Evolutionary conservation across 37 sponge, comb jelly and placozoan genomes (phyloP).

Genomic region (Theonella swinhoei): DNA sequence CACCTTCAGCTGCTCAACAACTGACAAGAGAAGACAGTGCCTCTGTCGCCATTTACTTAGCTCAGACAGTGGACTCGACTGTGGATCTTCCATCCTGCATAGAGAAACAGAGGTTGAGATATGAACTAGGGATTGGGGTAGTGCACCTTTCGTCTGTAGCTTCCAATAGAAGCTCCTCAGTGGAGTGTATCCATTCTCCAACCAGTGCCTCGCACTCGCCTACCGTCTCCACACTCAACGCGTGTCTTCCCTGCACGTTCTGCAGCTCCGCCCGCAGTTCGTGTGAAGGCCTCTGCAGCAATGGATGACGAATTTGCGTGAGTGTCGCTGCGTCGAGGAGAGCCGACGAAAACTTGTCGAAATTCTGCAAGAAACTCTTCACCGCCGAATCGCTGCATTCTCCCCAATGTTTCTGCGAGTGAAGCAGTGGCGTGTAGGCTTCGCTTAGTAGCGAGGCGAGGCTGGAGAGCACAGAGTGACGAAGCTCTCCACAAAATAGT

Average conservation of each 20-base stretch:
- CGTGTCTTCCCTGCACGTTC: neutral
- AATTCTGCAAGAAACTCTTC: conserved; percentile 50
- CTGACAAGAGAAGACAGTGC: conserved; percentile 59
- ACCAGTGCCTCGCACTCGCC: conserved; percentile 77
- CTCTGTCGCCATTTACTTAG: conserved; percentile 82
- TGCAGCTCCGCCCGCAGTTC: conserved; percentile 14
- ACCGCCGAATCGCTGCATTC: conserved; percentile 59
- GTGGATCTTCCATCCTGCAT: conserved; percentile 55
- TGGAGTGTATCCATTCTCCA: conserved; percentile 78
- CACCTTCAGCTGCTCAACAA: conserved; percentile 88
- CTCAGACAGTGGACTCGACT: conserved; percentile 73
- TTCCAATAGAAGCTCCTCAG: conserved; percentile 78
- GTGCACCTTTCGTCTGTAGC: conserved; percentile 86
- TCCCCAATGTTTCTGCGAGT: conserved; percentile 80
- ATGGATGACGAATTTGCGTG: conserved; percentile 21
- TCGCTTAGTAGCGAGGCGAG: conserved; percentile 72
- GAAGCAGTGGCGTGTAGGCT: conserved; percentile 71
- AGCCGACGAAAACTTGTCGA: conserved; percentile 35
- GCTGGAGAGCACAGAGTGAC: conserved; percentile 71
- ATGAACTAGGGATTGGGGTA: neutral
- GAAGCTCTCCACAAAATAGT: conserved; percentile 83
- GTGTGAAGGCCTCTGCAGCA: conserved; percentile 31
- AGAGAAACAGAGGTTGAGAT: neutral
- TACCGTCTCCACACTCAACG: conserved; percentile 20
- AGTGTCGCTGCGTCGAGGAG: conserved; percentile 40